Evolutionary conservation across 2,113 vertebrate genomes (phyloP).

Genomic region (Irena cyanogastra): DNA sequence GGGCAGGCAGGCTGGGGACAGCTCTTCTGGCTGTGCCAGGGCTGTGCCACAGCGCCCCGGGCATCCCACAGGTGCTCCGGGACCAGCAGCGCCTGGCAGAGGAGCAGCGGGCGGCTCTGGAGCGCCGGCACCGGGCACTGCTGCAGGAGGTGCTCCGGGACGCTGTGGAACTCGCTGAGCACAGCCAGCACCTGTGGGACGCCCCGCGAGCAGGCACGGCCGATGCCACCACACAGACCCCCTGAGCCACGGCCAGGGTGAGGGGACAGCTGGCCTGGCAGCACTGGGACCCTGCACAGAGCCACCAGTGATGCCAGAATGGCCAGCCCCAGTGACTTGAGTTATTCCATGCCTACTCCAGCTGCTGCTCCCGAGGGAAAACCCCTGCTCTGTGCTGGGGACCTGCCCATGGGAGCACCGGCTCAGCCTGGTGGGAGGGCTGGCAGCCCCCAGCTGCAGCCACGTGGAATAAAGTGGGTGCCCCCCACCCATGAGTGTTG

Average conservation of each 20-base stretch:
- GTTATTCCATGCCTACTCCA: accelerated
- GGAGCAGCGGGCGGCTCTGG: constrained; percentile 68
- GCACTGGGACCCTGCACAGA: accelerated
- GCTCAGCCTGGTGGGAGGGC: neutral
- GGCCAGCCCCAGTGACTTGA: accelerated
- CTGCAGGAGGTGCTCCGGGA: constrained; percentile 78
- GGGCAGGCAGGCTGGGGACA: neutral
- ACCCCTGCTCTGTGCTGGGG: neutral
- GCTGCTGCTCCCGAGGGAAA: neutral
- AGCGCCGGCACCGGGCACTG: constrained; percentile 67
- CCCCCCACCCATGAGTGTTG: accelerated
- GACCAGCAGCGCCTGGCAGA: constrained; percentile 75
- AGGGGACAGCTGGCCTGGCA: neutral
- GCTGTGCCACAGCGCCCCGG: too few relatives aligned
- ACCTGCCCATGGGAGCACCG: neutral
- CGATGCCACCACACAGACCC: neutral
- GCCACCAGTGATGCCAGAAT: accelerated
- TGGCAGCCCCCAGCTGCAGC: neutral
- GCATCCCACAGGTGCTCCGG: constrained; percentile 71
- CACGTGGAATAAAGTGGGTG: neutral
- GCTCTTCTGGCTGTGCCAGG: neutral
- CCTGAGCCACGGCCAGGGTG: accelerated
- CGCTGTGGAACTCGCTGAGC: constrained; percentile 59
- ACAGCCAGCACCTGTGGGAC: constrained; percentile 74
- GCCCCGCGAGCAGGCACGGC: constrained; percentile 35